Evolutionary conservation across 1,140 invertebrate species (phyloP).

Genomic region (Scylla paramamosain): DNA sequence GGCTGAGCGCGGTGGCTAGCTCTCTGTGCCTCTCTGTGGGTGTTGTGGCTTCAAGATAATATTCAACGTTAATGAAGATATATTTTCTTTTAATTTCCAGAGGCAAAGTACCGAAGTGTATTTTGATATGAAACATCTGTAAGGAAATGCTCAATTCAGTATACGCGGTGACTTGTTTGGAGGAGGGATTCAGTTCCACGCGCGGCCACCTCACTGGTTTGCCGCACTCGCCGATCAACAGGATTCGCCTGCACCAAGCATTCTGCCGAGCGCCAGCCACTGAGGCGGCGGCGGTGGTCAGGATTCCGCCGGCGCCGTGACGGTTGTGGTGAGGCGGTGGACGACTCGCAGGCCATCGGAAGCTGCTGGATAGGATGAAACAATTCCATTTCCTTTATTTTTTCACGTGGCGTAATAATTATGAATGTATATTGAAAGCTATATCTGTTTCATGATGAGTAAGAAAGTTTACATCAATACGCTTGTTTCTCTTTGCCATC

Average conservation of each 20-base stretch:
- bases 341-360: background rate
- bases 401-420: background rate
- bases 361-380: background rate
- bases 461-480: background rate
- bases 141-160: background rate
- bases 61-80: background rate
- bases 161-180: background rate
- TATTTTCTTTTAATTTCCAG: background rate
- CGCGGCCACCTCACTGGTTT: background rate
- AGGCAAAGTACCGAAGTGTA: background rate
- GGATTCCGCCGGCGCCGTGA: background rate
- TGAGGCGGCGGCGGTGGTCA: background rate
- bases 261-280: background rate
- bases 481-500: background rate
- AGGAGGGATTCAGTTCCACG: background rate
- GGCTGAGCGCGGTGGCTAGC: background rate
- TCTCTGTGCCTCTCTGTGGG: background rate
- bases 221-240: background rate
- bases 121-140: background rate
- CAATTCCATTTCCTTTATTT: slow-evolving; percentile 24
- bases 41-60: background rate
- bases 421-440: background rate
- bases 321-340: background rate
- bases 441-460: slow-evolving; percentile 1
- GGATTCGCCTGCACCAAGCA: background rate